A percentile compares a stretch with the other conserved stretches of the same genome.
Conservation (phyloP, 2,888 invertebrate genomes). For the Agrochola lychnidis region DNA sequence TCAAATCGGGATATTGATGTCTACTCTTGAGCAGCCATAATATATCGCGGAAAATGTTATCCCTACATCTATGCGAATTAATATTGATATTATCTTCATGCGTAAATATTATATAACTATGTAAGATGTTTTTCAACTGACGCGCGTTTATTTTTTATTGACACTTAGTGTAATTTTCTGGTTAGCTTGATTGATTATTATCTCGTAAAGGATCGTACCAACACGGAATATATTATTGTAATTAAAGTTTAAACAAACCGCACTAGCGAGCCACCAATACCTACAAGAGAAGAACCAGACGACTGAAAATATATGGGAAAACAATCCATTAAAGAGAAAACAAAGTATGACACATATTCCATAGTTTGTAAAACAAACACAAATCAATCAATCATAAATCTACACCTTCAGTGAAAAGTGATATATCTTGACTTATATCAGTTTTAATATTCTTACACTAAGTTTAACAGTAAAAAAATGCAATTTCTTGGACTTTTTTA, state of each 20-base stretch:
- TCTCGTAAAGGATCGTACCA: background rate
- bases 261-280: background rate
- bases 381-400: slow-evolving; percentile 7
- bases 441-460: no score
- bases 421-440: no score
- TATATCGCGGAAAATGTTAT: background rate
- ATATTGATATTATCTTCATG: background rate
- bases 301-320: background rate
- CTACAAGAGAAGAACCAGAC: no score
- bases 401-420: no score
- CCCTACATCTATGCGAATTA: no score
- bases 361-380: background rate
- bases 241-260: background rate
- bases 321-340: background rate
- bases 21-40: background rate
- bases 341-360: background rate
- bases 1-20: background rate
- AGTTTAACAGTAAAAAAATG: no score
- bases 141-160: background rate
- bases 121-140: background rate
- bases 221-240: background rate
- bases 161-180: background rate
- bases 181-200: no score
- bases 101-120: background rate
- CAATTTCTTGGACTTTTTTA: no score